Conservation (phyloP, 2,888 invertebrate genomes). For the Lasiommata megera region DNA sequence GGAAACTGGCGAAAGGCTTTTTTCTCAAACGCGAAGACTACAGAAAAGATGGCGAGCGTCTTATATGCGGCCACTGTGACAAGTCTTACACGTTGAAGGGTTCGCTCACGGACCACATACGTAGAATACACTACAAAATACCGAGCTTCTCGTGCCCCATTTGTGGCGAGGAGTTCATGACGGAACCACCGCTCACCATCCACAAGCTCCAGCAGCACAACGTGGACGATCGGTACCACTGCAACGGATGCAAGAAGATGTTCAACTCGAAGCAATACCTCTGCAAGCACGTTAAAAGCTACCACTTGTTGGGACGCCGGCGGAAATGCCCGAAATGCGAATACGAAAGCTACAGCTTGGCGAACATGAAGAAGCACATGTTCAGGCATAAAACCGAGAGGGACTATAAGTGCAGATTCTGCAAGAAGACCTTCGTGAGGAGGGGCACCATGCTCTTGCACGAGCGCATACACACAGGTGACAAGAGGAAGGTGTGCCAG, state of each 20-base stretch:
- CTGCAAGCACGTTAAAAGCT: slow-evolving; percentile 55
- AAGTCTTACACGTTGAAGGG: neutral
- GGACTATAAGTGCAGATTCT: slow-evolving; percentile 64
- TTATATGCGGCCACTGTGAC: neutral
- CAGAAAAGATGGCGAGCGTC: neutral
- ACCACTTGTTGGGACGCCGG: slow-evolving; percentile 63
- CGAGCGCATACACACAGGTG: slow-evolving; percentile 66
- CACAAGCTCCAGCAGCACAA: slow-evolving; percentile 59
- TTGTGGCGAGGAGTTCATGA: slow-evolving; percentile 54
- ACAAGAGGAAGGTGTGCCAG: slow-evolving; percentile 57
- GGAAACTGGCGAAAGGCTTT: neutral
- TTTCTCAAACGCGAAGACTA: neutral
- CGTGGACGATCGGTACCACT: slow-evolving; percentile 58
- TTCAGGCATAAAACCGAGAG: slow-evolving; percentile 63
- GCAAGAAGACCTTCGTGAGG: slow-evolving; percentile 66
- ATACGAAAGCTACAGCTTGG: slow-evolving; percentile 55
- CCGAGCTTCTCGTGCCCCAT: slow-evolving; percentile 12
- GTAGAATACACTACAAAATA: neutral
- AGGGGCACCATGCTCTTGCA: slow-evolving; percentile 54
- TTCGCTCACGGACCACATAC: neutral
- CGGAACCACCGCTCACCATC: slow-evolving; percentile 44
- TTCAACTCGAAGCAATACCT: slow-evolving; percentile 58
- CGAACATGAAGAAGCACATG: slow-evolving; percentile 59
- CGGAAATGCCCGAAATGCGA: slow-evolving; percentile 59
- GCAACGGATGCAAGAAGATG: slow-evolving; percentile 58